Base-by-base conservation (phyloP, 2,797 vertebrate genomes). In the Tinamus major region DNA sequence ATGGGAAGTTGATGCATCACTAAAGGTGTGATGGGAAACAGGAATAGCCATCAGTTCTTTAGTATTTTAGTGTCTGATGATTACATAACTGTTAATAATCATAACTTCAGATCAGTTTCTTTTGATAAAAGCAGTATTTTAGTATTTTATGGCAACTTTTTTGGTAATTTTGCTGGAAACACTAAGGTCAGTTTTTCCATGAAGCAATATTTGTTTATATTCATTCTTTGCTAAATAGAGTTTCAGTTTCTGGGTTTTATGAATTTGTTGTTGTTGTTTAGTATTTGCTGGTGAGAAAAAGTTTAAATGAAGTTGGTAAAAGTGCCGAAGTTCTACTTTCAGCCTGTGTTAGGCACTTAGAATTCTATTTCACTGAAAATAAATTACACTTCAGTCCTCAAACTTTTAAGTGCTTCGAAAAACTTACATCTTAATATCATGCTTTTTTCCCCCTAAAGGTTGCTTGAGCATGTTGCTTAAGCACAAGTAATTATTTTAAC, bases 291-390 rank as follows among this genome's bases (percentile, higher is more conserved):
- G 1, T 3, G 3, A 88, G 29, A 46, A 90, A 87, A 94, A 90
- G 89, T 78, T 65, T 85, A 92, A 89, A 89, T 87, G 4, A 6
- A 89, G 79, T 77, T 78, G 68, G 79, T 92, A 49, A 63, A 93
- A 91, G 14, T 80, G 44, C 39, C 62, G 75, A 91, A 70, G 10
- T 68, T 17, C 65, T 85, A 85, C 55, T 89, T 85, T 71, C 69
- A 65, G 65, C 20, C 5, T 80, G 77, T 78, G 17, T 79, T 69
- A 81, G 41, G n/a, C 23, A 65, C 79, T 89, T 87, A 62, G 13
- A 92, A 10, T 75, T 92, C 56, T 64, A 8, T 72, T 49, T 79
- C 68, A 46, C n/a, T 51, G 69, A 93, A 74, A 92, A 58, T n/a
- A 82, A 91, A 64, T 87, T 79, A 27, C 14, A 39, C 13, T 62